Evolutionary conservation across 2,113 vertebrate species (phyloP).

Genomic region (Sinocyclocheilus anshuiensis): DNA sequence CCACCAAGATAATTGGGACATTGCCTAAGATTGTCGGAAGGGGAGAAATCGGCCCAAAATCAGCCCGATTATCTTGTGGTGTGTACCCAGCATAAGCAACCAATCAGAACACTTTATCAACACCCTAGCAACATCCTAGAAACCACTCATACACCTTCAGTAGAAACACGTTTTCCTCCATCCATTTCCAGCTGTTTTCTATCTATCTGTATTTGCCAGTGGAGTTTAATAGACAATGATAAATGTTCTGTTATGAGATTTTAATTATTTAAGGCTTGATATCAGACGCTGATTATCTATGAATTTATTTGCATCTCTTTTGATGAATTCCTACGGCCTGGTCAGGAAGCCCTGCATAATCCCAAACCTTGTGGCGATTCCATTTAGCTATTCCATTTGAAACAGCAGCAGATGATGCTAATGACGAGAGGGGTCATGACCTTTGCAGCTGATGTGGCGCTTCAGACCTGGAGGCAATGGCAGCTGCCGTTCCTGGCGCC

Average conservation of each 20-base stretch:
- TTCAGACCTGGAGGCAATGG: conserved; percentile 30
- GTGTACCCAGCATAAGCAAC: background rate
- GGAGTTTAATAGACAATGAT: background rate
- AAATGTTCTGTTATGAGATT: background rate
- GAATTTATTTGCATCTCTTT: conserved; percentile 17
- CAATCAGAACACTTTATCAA: background rate
- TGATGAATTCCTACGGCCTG: conserved; percentile 17
- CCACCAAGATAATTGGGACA: too few relatives aligned
- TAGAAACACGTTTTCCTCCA: background rate
- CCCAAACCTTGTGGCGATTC: conserved; percentile 11
- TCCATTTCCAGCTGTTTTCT: background rate
- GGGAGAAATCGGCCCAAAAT: too few relatives aligned
- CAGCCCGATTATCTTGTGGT: too few relatives aligned
- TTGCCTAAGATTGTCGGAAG: too few relatives aligned
- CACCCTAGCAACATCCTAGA: background rate
- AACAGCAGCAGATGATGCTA: conserved; percentile 28
- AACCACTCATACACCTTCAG: background rate
- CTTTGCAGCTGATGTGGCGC: conserved; percentile 4
- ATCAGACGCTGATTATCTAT: conserved; percentile 3
- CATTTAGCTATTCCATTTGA: conserved; percentile 47
- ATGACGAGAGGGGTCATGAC: conserved; percentile 29
- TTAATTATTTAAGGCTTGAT: conserved; percentile 16
- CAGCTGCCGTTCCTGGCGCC: background rate
- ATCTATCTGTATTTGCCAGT: conserved; percentile 1
- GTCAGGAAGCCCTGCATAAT: conserved; percentile 35